Evolutionary conservation across 2,888 invertebrate genomes (phyloP).

Genomic region (Vanessa cardui): DNA sequence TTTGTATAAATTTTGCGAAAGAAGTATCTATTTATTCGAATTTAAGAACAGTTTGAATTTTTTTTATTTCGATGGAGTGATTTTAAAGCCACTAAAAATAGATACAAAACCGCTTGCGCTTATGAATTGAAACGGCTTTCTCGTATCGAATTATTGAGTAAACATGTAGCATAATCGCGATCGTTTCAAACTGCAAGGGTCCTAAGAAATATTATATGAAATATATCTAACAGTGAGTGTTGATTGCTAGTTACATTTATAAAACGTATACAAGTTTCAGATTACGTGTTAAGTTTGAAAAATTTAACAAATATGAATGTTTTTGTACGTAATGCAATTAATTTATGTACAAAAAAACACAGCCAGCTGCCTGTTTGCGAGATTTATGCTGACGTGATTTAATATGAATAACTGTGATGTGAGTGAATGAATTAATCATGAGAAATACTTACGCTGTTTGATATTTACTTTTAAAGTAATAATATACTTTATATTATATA

Average conservation of each 20-base stretch:
- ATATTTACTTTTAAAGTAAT: neutral
- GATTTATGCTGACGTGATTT: constrained; percentile 23
- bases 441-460: neutral
- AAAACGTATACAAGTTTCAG: constrained; percentile 17
- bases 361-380: constrained; percentile 17
- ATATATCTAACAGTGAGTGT: constrained; percentile 67
- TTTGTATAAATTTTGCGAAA: too few relatives aligned
- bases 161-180: constrained; percentile 77
- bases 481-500: too few relatives aligned
- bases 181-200: constrained; percentile 74
- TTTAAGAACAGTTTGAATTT: too few relatives aligned
- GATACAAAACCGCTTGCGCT: constrained; percentile 45
- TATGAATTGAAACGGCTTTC: constrained; percentile 45
- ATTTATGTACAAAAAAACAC: constrained; percentile 17
- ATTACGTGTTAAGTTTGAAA: constrained; percentile 27
- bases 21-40: too few relatives aligned
- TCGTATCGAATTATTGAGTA: constrained; percentile 82
- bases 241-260: constrained; percentile 56
- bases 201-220: constrained; percentile 66
- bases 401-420: constrained; percentile 17
- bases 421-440: constrained; percentile 1
- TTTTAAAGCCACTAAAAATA: too few relatives aligned
- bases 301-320: constrained; percentile 29
- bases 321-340: constrained; percentile 21
- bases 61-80: too few relatives aligned